A percentile compares a stretch with the other conserved stretches of the same genome.
phyloP scores from a whole-genome alignment of 2,797 vertebrate species.

The Platalea minor region DNA sequence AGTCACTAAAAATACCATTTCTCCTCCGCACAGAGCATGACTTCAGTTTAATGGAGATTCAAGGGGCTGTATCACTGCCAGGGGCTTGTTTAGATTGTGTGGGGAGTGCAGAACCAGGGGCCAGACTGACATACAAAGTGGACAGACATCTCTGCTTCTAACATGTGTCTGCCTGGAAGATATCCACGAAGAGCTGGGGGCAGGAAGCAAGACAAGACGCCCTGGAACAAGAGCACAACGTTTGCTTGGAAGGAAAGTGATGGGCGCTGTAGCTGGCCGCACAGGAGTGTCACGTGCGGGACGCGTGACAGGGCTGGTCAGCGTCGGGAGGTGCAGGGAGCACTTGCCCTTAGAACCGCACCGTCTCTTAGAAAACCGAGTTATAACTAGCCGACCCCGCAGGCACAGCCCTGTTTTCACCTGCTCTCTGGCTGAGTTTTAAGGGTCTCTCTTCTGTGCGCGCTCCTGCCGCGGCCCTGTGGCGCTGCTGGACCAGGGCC shows the following conservation, averaged over 20 bases:
- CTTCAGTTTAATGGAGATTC: background rate
- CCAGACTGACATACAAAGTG: background rate
- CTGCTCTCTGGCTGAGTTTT: background rate
- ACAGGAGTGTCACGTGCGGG: fast-evolving
- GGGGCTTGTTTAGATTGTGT: background rate
- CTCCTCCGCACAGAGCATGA: background rate
- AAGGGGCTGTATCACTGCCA: background rate
- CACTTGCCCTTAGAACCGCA: background rate
- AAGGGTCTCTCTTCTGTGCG: background rate
- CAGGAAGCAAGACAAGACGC: background rate
- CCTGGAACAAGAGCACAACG: background rate
- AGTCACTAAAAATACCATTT: background rate
- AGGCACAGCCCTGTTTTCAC: background rate
- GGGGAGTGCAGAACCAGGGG: background rate
- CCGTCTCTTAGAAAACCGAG: background rate
- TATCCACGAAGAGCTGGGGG: fast-evolving
- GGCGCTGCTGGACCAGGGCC: background rate
- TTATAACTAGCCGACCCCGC: background rate
- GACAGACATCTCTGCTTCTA: background rate
- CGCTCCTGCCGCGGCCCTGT: background rate
- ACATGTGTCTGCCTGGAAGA: background rate
- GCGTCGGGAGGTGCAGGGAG: background rate
- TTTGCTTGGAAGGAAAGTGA: background rate
- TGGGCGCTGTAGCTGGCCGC: fast-evolving
- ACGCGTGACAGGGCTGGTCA: background rate